These are phyloP conservation scores for Volucella bombylans DNA, from an alignment of 2,888 invertebrate species.

Conservation along the genomic window DNA sequence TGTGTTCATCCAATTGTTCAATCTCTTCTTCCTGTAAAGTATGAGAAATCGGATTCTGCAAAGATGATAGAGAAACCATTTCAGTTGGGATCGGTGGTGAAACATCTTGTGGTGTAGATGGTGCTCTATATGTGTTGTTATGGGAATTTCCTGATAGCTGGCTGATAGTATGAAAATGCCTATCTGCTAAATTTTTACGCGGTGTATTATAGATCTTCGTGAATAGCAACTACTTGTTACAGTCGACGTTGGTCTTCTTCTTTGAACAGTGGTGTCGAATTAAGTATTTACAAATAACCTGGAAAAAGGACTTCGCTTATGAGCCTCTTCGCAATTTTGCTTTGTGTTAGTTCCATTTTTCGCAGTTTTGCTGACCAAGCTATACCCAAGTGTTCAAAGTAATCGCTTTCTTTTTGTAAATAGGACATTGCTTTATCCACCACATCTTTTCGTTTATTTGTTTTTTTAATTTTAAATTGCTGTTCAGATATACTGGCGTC, in stretches of 20 bases:
- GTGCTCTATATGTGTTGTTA: no score
- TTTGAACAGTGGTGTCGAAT: conserved; percentile 29
- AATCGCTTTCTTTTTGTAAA: background rate
- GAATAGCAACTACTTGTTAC: background rate
- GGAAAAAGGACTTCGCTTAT: no score
- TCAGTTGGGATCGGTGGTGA: no score
- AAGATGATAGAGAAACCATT: no score
- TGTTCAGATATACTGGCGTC: background rate
- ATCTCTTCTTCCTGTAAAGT: no score
- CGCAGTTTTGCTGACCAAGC: background rate
- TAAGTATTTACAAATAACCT: background rate
- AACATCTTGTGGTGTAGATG: no score
- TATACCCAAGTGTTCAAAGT: background rate
- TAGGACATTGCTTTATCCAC: no score
- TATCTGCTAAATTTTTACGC: background rate
- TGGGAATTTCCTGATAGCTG: no score
- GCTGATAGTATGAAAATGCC: background rate
- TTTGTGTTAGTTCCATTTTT: background rate
- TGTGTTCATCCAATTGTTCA: no score
- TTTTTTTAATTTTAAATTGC: background rate
- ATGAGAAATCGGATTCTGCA: no score
- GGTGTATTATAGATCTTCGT: background rate
- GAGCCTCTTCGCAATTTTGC: background rate
- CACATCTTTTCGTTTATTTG: no score
- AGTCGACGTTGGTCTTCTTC: background rate